Conservation (phyloP, 2,113 vertebrate species). For the Bubo scandiacus region DNA sequence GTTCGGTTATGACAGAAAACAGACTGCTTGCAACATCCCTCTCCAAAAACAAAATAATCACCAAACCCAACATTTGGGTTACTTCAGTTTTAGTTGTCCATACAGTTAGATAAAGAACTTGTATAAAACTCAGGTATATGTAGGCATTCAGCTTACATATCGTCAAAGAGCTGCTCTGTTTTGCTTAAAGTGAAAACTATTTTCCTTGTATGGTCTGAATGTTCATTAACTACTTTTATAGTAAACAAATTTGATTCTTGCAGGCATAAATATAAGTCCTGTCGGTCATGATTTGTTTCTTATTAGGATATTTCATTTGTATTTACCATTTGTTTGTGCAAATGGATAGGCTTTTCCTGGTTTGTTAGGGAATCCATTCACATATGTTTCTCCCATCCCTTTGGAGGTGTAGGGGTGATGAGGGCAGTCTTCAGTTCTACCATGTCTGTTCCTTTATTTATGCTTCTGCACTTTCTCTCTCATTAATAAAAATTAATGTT, state of each 20-base stretch:
- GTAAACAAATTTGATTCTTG: neutral
- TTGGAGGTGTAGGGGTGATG: neutral
- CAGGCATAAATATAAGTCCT: neutral
- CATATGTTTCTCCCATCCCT: neutral
- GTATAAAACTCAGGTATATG: neutral
- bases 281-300: neutral
- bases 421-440: neutral
- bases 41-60: slow-evolving; percentile 1
- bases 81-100: neutral
- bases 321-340: neutral
- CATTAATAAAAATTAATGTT: neutral
- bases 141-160: neutral
- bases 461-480: neutral
- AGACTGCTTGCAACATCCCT: slow-evolving; percentile 1
- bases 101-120: neutral
- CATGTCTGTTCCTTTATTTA: neutral
- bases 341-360: neutral
- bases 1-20: slow-evolving; percentile 18
- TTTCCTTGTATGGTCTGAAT: neutral
- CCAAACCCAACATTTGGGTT: neutral
- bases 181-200: neutral
- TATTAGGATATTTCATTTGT: neutral
- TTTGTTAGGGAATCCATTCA: neutral
- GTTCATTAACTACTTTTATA: neutral
- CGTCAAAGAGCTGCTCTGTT: neutral